Conservation (phyloP, 2,888 invertebrate genomes). For the Lasioglossum villosulum region DNA sequence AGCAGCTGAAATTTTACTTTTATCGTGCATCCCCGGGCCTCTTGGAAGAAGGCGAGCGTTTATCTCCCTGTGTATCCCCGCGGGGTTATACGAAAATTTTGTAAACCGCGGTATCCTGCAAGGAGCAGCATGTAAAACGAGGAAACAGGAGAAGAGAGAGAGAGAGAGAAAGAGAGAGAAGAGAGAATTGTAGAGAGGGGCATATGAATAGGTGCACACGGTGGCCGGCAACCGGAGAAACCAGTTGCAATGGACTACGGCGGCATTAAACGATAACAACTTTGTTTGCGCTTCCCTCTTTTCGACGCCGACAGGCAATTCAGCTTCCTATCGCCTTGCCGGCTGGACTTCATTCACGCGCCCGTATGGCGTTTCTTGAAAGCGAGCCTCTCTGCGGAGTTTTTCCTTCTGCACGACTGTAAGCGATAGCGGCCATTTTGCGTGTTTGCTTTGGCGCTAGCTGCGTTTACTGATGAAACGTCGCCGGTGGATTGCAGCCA, state of each 20-base stretch:
- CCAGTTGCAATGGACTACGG: conserved; percentile 74
- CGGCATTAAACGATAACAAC: conserved; percentile 78
- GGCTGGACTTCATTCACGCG: conserved; percentile 42
- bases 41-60: conserved; percentile 48
- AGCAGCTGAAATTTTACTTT: conserved; percentile 49
- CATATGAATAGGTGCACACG: conserved; percentile 52
- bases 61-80: conserved; percentile 43
- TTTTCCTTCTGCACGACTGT: conserved; percentile 1
- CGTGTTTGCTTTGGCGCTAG: conserved; percentile 7
- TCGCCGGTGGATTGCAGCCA: background rate
- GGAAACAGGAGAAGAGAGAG: background rate
- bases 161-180: background rate
- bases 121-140: conserved; percentile 11
- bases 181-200: background rate
- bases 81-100: conserved; percentile 46
- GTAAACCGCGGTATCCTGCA: conserved; percentile 31
- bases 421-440: background rate
- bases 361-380: conserved; percentile 18
- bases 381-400: background rate
- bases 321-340: conserved; percentile 58
- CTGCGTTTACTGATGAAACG: conserved; percentile 4
- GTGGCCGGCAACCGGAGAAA: conserved; percentile 54
- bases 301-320: conserved; percentile 57
- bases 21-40: conserved; percentile 40
- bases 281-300: conserved; percentile 72